These are phyloP conservation scores for Zosterops pallidus DNA, from an alignment of 2,113 vertebrate genomes.

Conservation along the genomic window DNA sequence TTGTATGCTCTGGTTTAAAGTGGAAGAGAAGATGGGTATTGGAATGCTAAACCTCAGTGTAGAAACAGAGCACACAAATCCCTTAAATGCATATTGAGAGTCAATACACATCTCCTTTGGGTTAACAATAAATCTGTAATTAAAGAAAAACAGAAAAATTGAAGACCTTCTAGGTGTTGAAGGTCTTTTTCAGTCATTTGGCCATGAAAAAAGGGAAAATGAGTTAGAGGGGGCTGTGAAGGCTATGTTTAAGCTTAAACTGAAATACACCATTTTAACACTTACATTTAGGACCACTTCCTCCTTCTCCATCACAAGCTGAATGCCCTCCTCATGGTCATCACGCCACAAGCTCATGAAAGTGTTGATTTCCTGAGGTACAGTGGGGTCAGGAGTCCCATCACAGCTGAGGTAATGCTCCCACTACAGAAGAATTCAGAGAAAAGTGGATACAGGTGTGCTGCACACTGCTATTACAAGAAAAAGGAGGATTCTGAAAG, in stretches of 20 bases:
- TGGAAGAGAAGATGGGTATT: background rate
- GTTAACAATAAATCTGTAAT: background rate
- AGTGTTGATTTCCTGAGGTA: slow-evolving; percentile 84
- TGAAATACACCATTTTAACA: background rate
- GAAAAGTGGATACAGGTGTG: background rate
- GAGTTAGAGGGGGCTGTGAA: background rate
- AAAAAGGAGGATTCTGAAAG: background rate
- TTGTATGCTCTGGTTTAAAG: background rate
- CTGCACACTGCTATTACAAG: background rate
- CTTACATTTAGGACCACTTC: slow-evolving; percentile 79
- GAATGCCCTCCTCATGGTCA: slow-evolving; percentile 72
- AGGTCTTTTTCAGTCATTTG: background rate
- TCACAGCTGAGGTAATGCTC: slow-evolving; percentile 84
- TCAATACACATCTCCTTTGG: background rate
- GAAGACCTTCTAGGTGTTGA: background rate
- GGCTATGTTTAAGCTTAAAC: background rate
- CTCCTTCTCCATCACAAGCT: slow-evolving; percentile 76
- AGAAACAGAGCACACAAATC: background rate
- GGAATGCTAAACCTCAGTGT: background rate
- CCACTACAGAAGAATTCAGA: slow-evolving; percentile 78
- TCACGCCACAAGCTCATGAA: slow-evolving; percentile 88
- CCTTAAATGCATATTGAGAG: background rate
- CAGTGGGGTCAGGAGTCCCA: slow-evolving; percentile 85
- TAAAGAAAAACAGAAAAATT: background rate
- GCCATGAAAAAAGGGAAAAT: rapidly evolving